Conservation (phyloP, 2,113 vertebrate genomes). For the Channa maculata region DNA sequence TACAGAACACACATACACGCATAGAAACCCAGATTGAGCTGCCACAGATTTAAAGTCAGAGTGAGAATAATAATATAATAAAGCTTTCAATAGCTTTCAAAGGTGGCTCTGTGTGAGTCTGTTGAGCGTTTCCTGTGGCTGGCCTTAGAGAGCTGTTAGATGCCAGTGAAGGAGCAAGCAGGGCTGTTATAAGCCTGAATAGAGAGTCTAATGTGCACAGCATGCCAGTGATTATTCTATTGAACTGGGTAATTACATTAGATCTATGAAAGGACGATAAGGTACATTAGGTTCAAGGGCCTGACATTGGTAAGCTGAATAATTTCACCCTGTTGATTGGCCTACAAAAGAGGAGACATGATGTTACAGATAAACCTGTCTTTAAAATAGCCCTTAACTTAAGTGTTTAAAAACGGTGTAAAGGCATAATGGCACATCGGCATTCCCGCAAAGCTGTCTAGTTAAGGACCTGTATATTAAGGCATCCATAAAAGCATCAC, state of each 20-base stretch:
- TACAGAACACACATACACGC: conserved; percentile 1
- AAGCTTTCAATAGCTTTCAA: conserved; percentile 77
- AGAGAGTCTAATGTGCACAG: conserved; percentile 46
- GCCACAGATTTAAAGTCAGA: conserved; percentile 40
- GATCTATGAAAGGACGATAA: conserved; percentile 46
- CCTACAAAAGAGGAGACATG: conserved; percentile 16
- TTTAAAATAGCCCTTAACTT: neutral
- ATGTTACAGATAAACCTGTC: conserved; percentile 9
- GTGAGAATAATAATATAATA: conserved; percentile 75
- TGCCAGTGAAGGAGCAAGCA: conserved; percentile 49
- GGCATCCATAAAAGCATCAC: no score
- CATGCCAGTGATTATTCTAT: conserved; percentile 58
- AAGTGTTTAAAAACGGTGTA: neutral
- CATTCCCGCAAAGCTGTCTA: neutral
- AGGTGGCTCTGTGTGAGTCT: conserved; percentile 75
- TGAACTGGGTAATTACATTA: conserved; percentile 63
- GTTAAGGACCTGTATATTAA: neutral
- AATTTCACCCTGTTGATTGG: conserved; percentile 39
- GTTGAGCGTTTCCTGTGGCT: conserved; percentile 57
- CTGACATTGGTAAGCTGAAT: conserved; percentile 17
- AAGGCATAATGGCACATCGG: neutral
- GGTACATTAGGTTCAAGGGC: conserved; percentile 42
- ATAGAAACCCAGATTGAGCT: neutral
- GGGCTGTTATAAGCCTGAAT: conserved; percentile 54
- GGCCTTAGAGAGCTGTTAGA: conserved; percentile 61